Conservation (phyloP, 2,888 invertebrate species). For the Melanophora roralis region DNA sequence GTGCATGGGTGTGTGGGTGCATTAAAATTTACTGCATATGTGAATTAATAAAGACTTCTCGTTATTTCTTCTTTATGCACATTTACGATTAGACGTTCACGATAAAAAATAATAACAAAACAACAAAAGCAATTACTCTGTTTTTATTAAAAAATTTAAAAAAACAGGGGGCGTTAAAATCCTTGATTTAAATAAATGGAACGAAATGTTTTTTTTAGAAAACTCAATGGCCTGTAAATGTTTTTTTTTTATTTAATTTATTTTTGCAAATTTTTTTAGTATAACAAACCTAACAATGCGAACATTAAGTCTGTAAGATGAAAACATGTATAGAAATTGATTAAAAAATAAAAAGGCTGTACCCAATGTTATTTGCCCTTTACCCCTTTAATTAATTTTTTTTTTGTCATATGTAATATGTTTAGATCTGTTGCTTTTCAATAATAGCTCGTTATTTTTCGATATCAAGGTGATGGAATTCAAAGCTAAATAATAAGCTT, state of each 20-base stretch:
- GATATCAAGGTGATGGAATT: too few relatives aligned
- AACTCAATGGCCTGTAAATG: constrained; percentile 53
- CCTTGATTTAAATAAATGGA: constrained; percentile 50
- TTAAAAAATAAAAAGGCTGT: too few relatives aligned
- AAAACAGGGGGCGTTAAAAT: constrained; percentile 48
- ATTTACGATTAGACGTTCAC: neutral
- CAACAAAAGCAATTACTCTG: constrained; percentile 12
- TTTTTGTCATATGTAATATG: too few relatives aligned
- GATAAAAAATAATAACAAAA: constrained; percentile 29
- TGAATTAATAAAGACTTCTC: constrained; percentile 43
- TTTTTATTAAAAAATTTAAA: neutral
- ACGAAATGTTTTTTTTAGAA: constrained; percentile 41
- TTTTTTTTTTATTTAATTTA: constrained; percentile 16
- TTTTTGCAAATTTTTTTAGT: constrained; percentile 37
- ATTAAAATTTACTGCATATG: constrained; percentile 6
- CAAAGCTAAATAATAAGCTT: too few relatives aligned
- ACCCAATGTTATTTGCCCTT: too few relatives aligned
- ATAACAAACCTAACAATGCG: neutral
- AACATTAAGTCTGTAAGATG: neutral
- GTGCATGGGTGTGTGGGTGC: neutral
- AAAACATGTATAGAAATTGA: too few relatives aligned
- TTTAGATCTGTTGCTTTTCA: too few relatives aligned
- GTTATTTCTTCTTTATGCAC: neutral
- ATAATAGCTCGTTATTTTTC: too few relatives aligned
- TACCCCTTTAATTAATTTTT: too few relatives aligned